Conservation (phyloP, 2,888 invertebrate species). For the Apamea epomidion region DNA sequence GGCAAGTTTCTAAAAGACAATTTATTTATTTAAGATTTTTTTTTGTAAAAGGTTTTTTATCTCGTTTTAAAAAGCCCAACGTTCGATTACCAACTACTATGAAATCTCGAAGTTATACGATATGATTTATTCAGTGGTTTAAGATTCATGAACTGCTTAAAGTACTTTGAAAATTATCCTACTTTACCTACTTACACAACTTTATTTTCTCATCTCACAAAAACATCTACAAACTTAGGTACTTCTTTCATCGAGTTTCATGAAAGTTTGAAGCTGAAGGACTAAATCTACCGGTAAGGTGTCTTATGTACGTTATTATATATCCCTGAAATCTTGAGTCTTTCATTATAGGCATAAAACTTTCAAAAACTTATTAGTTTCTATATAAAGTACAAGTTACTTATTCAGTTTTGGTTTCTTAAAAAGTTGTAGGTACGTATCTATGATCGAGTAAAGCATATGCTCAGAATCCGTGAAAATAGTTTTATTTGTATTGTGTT, state of each 20-base stretch:
- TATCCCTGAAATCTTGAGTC: too few relatives aligned
- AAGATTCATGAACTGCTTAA: not conserved
- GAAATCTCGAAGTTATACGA: constrained; percentile 1
- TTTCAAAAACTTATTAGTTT: too few relatives aligned
- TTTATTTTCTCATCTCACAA: constrained; percentile 18
- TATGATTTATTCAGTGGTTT: not conserved
- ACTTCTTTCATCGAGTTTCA: constrained; percentile 1
- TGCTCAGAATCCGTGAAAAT: too few relatives aligned
- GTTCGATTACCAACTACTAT: not conserved
- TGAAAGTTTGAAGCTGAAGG: not conserved
- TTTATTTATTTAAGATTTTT: not conserved
- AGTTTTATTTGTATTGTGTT: too few relatives aligned
- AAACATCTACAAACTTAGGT: constrained; percentile 3
- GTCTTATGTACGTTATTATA: not conserved
- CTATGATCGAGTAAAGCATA: too few relatives aligned
- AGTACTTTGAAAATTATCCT: not conserved
- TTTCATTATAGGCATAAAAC: too few relatives aligned
- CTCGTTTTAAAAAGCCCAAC: not conserved
- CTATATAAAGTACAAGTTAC: too few relatives aligned
- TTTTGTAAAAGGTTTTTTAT: not conserved
- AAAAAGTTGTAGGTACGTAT: too few relatives aligned
- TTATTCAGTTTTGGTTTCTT: too few relatives aligned
- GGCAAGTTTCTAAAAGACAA: not conserved
- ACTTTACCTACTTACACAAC: constrained; percentile 8
- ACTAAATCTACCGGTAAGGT: not conserved